These are phyloP conservation scores for Drosophila equinoxialis DNA, from an alignment of 1,140 invertebrate genomes.

Conservation along the genomic window DNA sequence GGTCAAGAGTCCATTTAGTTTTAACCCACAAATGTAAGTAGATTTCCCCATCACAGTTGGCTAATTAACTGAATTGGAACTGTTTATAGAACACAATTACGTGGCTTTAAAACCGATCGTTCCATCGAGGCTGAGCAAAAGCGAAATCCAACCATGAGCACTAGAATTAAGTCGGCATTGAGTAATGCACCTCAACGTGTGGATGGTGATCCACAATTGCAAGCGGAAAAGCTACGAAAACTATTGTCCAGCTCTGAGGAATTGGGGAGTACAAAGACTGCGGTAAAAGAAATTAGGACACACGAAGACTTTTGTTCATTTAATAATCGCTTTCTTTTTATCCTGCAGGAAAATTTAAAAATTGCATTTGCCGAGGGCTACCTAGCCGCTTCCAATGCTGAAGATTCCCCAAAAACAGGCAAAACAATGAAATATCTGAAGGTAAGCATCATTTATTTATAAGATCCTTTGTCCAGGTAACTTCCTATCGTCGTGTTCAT, in stretches of 20 bases:
- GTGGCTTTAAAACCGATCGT: constrained; percentile 89
- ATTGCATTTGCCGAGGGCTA: constrained; percentile 96
- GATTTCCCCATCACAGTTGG: not conserved
- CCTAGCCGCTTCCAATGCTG: constrained; percentile 85
- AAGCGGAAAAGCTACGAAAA: constrained; percentile 68
- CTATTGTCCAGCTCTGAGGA: constrained; percentile 56
- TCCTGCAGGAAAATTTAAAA: constrained; percentile 87
- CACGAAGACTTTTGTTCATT: not conserved
- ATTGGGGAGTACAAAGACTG: constrained; percentile 51
- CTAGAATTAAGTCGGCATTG: constrained; percentile 85
- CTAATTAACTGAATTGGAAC: not conserved
- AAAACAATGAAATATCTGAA: constrained; percentile 89
- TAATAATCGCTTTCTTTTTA: not conserved
- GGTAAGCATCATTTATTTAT: constrained; percentile 68
- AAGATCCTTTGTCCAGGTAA: too few species aligned
- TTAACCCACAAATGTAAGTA: constrained; percentile 63
- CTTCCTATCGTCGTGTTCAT: not conserved
- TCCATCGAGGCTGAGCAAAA: constrained; percentile 87
- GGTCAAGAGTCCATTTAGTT: constrained; percentile 44
- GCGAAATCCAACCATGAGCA: constrained; percentile 87
- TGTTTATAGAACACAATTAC: constrained; percentile 56
- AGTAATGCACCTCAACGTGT: constrained; percentile 71
- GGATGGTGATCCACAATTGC: constrained; percentile 59
- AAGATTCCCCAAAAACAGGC: constrained; percentile 84
- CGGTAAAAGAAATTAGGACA: constrained; percentile 24